Evolutionary conservation across 2,113 vertebrate genomes (phyloP), one percentile per base, ranked within the genome.

Genomic region (Trematocara stigmaticum): DNA sequence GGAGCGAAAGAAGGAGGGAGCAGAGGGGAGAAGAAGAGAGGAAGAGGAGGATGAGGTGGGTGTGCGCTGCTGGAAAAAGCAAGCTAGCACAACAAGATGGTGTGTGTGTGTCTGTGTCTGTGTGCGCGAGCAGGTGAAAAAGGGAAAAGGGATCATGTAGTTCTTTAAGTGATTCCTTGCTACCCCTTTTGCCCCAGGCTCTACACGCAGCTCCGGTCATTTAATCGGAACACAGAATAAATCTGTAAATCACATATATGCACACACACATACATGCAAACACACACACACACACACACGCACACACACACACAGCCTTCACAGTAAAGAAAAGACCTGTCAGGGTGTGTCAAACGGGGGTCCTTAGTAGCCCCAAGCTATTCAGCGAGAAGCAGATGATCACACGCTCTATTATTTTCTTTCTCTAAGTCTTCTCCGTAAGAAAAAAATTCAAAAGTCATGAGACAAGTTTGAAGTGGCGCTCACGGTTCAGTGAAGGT

Each of bases 311-410:
- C 18, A 45, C 29, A 59, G 78, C 82, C 82, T 66, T 64, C 69
- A 82, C 55, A 78, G 40, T 76, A 79, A 91, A 93, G 93, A 95
- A 93, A 91, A 83, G 93, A 92, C 87, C 87, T 93, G 92, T 92
- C 92, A 93, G 88, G 40, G 55, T 38, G 69, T 69, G 80, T 94
- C 91, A 93, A 91, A 85, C 85, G 23, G 88, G 85, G 90, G 88
- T 57, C 83, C 88, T 92, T 84, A 81, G 87, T 93, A 89, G 90
- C 92, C 87, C 34, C 53, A 10, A 80, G 93, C 91, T 82, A 91
- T 91, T 92, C 88, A 84, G 26, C 2, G 69, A 87, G 83, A 59
- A 86, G 91, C 93, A 92, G 93, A 93, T 93, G 91, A 94, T 92
- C 87, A 83, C 66, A 26, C 78, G 76, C 78, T 76, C 79, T 80